These are phyloP conservation scores for Pseudorasbora parva DNA, from an alignment of 2,113 vertebrate species.

Conservation along the genomic window DNA sequence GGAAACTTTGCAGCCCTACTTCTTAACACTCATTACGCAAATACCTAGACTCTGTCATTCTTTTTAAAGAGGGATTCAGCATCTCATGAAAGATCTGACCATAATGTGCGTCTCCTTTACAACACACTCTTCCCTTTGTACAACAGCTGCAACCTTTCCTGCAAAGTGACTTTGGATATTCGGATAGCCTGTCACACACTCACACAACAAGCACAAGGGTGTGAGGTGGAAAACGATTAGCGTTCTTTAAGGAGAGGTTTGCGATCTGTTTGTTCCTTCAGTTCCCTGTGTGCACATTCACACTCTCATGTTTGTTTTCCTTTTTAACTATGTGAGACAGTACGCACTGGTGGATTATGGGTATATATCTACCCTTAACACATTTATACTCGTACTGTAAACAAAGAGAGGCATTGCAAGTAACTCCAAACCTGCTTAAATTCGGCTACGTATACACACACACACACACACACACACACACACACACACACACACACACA, in stretches of 20 bases:
- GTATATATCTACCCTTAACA: constrained; percentile 22
- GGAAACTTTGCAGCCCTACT: too few species aligned
- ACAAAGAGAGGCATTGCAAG: constrained; percentile 11
- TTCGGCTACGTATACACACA: background rate
- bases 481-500: constrained; percentile 11
- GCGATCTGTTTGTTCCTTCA: constrained; percentile 15
- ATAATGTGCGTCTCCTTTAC: background rate
- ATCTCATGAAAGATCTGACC: background rate
- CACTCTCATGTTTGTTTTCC: constrained; percentile 12
- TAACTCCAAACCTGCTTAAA: background rate
- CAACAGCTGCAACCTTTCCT: background rate
- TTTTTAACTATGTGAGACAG: background rate
- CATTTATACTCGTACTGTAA: constrained; percentile 7
- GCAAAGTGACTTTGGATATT: constrained; percentile 23
- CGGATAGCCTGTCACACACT: constrained; percentile 13
- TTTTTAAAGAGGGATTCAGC: background rate
- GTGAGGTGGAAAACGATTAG: constrained; percentile 19
- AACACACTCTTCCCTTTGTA: background rate
- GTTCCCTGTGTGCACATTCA: constrained; percentile 9
- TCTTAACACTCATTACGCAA: constrained; percentile 7
- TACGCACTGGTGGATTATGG: background rate
- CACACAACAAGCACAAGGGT: constrained; percentile 1
- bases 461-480: background rate
- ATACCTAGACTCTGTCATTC: background rate
- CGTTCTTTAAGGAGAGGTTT: constrained; percentile 28